phyloP scores from a whole-genome alignment of 1,140 invertebrate genomes.

The Mycetomoellerius zeteki region DNA sequence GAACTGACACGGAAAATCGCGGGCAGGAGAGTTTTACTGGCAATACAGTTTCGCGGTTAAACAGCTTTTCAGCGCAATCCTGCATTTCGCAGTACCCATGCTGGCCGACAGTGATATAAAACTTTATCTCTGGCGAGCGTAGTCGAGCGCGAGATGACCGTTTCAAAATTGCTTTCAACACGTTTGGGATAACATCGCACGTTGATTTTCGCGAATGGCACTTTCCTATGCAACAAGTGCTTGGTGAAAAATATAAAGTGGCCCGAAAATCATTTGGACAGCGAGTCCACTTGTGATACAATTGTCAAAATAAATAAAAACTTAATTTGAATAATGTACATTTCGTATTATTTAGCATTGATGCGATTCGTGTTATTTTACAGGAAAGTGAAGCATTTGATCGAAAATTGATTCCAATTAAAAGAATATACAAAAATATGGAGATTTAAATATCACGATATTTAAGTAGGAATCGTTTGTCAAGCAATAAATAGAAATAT shows the following conservation, averaged over 20 bases:
- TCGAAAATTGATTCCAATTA: neutral
- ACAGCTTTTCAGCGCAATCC: slow-evolving; percentile 30
- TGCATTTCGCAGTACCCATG: slow-evolving; percentile 10
- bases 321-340: neutral
- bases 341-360: neutral
- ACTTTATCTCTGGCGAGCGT: slow-evolving; percentile 32
- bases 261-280: neutral
- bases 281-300: neutral
- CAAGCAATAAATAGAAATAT: no score
- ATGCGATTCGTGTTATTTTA: no score
- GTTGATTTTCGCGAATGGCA: slow-evolving; percentile 13
- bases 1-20: slow-evolving; percentile 43
- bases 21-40: slow-evolving; percentile 1
- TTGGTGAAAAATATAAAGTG: neutral
- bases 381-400: no score
- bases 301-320: slow-evolving; percentile 20
- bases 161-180: neutral
- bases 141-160: slow-evolving; percentile 34
- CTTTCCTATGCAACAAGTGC: slow-evolving; percentile 39
- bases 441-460: no score
- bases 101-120: slow-evolving; percentile 49
- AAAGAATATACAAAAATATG: neutral
- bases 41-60: slow-evolving; percentile 38
- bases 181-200: neutral
- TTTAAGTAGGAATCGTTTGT: no score